Evolutionary conservation across 2,113 vertebrate genomes (phyloP).

Genomic region (Patagioenas fasciata): DNA sequence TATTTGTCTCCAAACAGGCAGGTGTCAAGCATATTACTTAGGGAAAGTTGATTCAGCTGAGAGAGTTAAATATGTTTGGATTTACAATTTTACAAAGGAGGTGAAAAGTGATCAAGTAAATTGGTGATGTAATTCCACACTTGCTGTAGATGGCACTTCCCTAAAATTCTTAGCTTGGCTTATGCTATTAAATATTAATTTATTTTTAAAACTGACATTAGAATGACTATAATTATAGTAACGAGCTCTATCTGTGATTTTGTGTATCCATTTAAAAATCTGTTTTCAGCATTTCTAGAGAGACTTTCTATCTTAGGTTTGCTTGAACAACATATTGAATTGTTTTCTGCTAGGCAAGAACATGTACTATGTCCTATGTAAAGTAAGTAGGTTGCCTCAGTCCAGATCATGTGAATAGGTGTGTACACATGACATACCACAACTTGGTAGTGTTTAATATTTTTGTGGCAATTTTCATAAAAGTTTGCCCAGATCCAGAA

Average conservation of each 20-base stretch:
- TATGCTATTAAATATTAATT: not conserved
- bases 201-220: not conserved
- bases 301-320: not conserved
- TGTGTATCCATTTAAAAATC: not conserved
- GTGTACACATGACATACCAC: not conserved
- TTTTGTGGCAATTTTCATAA: not conserved
- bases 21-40: not conserved
- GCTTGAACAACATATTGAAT: not conserved
- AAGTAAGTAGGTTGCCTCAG: not conserved
- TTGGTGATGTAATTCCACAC: not conserved
- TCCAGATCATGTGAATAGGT: not conserved
- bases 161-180: not conserved
- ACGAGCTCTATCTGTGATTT: not conserved
- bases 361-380: not conserved
- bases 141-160: not conserved
- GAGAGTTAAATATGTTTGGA: not conserved
- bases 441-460: not conserved
- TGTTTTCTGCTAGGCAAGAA: not conserved
- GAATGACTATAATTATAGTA: not conserved
- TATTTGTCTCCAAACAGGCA: not conserved
- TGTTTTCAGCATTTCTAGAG: not conserved
- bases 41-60: not conserved
- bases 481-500: not conserved
- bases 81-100: conserved; percentile 6
- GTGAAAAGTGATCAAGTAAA: not conserved